Evolutionary conservation across 2,888 invertebrate species (phyloP), one percentile per base, ranked within the genome.

Genomic region (Idaea straminata): DNA sequence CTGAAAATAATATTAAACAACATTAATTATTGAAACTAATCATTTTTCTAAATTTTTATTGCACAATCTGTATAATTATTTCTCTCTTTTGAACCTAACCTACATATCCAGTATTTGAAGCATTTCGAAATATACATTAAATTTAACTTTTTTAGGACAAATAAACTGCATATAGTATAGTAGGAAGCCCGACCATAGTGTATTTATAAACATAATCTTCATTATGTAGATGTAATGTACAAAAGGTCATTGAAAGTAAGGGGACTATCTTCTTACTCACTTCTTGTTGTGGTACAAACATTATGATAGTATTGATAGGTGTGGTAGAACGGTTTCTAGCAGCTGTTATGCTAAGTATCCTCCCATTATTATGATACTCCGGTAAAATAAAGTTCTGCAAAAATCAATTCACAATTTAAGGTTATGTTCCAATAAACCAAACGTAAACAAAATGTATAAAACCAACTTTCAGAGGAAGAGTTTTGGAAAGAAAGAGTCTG

Each of bases 211-310:
- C 25, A 25, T 25, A 25, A 3, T 25, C 25, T 25, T 25, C 25
- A 25, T 25, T 25, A 3, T 25, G 25, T 25, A 25, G 25, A 25
- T 25, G 1, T 25, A 25, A 25, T 25, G 3, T 25, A 25, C 25
- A 25, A 25, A 25, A 25, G 25, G 25, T 25, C 25, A 25, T 25
- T 25, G 35, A 62, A 38, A 47, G 13, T 47, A 57, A 25, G 63
- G n/a, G 5, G 59, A 60, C 10, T 58, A 25, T 59, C 35, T 61
- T 15, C 34, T 25, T 16, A 79, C 78, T 77, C 78, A 97, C 98
- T 95, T 99, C 99, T 94, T 99, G 99, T 87, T 99, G 99, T 4
- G 99, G 99, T 34, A 99, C 99, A 94, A 99, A 99, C 95, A 99
- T 96, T 66, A 99, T 92, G 69, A 98, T 92, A 6, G 99, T 99